Conservation (phyloP, 2,888 invertebrate species). For the Rhingia rostrata region DNA sequence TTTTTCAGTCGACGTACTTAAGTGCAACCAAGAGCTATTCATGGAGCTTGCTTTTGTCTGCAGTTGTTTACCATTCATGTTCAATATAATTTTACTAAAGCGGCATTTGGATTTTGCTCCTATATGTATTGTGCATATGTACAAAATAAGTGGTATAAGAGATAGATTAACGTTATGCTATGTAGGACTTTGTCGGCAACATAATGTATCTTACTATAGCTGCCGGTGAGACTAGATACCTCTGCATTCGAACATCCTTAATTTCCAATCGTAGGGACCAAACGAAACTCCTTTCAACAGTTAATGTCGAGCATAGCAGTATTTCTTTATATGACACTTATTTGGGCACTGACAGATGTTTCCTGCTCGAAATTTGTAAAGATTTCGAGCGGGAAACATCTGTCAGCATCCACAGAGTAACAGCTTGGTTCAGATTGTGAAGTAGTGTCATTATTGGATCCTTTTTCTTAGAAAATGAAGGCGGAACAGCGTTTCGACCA, state of each 20-base stretch:
- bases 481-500: too few species aligned
- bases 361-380: too few species aligned
- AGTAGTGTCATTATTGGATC: too few species aligned
- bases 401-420: too few species aligned
- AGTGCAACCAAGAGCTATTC: conserved; percentile 55
- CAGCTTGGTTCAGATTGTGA: too few species aligned
- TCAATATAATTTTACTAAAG: conserved; percentile 48
- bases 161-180: conserved; percentile 1
- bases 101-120: conserved; percentile 7
- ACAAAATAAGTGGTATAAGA: neutral
- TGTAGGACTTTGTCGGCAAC: too few species aligned
- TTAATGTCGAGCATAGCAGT: conserved; percentile 14
- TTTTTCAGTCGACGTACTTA: conserved; percentile 34
- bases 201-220: conserved; percentile 21
- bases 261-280: conserved; percentile 53
- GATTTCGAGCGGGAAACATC: too few species aligned
- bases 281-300: conserved; percentile 58
- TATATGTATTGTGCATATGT: conserved; percentile 33
- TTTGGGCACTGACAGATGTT: too few species aligned
- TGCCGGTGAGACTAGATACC: neutral
- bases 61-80: neutral
- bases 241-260: conserved; percentile 33
- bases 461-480: too few species aligned
- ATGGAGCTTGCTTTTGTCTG: conserved; percentile 2
- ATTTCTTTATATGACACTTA: conserved; percentile 11